Percentiles rank a stretch among this genome's conserved stretches.
phyloP scores from a whole-genome alignment of 2,797 vertebrate genomes.

The Ceyx erithaca region DNA sequence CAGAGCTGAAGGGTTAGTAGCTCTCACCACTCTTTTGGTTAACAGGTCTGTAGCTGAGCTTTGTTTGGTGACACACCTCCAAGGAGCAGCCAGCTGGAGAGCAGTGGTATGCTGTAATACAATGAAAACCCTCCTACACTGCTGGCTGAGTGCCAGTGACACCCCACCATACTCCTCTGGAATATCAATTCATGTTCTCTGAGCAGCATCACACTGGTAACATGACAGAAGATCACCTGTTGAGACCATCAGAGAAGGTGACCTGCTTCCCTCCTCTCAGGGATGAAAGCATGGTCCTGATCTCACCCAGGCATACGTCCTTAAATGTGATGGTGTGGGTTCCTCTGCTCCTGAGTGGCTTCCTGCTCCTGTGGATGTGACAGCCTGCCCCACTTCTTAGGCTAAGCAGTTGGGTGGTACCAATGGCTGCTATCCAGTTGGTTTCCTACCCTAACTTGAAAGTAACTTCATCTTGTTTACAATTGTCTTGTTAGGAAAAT shows the following conservation, averaged over 20 bases:
- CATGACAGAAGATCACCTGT: background rate
- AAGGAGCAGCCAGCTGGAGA: background rate
- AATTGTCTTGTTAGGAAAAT: background rate
- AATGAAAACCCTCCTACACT: background rate
- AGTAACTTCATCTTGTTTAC: background rate
- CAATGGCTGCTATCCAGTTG: background rate
- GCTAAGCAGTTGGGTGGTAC: background rate
- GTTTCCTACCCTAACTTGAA: background rate
- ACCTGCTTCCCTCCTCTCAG: background rate
- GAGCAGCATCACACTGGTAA: background rate
- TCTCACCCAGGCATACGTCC: rapidly evolving
- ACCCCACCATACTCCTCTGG: background rate
- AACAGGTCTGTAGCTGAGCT: background rate
- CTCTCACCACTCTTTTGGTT: background rate
- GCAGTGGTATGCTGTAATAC: background rate
- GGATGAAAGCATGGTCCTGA: background rate
- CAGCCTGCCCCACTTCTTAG: background rate
- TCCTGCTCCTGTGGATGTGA: background rate
- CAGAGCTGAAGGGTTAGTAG: background rate
- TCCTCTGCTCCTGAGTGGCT: background rate
- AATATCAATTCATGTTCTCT: background rate
- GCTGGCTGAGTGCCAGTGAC: background rate
- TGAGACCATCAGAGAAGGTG: background rate
- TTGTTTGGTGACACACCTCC: background rate
- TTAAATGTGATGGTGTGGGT: rapidly evolving